These are phyloP conservation scores for Diachasmimorpha longicaudata DNA, from an alignment of 1,140 invertebrate species.

Conservation along the genomic window DNA sequence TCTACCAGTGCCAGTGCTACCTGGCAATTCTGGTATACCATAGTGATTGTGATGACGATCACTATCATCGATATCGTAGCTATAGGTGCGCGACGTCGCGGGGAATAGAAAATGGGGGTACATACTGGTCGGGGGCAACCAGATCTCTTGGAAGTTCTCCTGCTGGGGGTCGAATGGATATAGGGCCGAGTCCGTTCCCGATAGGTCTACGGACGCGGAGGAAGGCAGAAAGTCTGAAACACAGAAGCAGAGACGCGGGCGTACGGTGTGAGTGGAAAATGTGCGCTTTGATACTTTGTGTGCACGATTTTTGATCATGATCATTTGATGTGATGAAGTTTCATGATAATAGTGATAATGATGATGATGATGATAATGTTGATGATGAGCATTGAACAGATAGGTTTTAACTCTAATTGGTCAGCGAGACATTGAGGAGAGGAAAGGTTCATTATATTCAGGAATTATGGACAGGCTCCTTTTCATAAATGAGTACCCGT, in stretches of 20 bases:
- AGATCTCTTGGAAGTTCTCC: constrained; percentile 63
- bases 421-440: background rate
- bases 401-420: background rate
- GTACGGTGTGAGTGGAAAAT: constrained; percentile 39
- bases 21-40: constrained; percentile 45
- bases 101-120: constrained; percentile 67
- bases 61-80: constrained; percentile 40
- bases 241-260: constrained; percentile 60
- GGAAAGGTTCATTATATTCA: background rate
- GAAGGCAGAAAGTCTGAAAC: constrained; percentile 67
- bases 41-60: constrained; percentile 38
- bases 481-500: background rate
- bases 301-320: background rate
- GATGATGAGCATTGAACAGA: background rate
- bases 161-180: constrained; percentile 63
- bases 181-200: constrained; percentile 66
- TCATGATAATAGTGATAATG: background rate
- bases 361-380: background rate
- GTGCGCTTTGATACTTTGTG: background rate
- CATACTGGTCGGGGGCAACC: constrained; percentile 64
- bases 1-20: constrained; percentile 39
- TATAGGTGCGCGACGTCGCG: constrained; percentile 55
- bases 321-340: background rate
- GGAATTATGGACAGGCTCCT: background rate
- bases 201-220: constrained; percentile 62